A percentile compares a stretch with the other conserved stretches of the same genome.
These are phyloP conservation scores for Rotaria socialis DNA, from an alignment of 2,888 invertebrate genomes.

Conservation along the genomic window DNA sequence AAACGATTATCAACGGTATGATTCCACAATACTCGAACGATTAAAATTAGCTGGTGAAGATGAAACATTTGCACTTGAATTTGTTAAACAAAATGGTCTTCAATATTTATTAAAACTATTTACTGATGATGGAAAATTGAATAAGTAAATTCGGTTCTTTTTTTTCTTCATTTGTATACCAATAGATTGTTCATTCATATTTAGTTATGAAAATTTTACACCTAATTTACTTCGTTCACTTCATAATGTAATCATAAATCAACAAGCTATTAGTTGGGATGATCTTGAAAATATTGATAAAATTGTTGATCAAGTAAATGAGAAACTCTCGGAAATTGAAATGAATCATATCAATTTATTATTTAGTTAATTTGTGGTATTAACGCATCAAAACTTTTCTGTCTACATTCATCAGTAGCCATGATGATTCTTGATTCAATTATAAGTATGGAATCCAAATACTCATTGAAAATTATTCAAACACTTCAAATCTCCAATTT, in stretches of 20 bases:
- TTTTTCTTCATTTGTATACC: neutral
- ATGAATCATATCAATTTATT: neutral
- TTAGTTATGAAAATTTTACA: slow-evolving; percentile 26
- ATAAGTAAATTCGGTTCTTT: neutral
- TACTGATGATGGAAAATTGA: neutral
- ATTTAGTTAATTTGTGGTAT: neutral
- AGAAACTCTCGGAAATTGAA: no score
- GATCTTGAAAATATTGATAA: neutral
- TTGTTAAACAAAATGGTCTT: slow-evolving; percentile 24
- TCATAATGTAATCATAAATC: slow-evolving; percentile 9
- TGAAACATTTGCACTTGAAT: slow-evolving; percentile 31
- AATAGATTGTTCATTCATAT: neutral
- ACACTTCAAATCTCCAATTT: neutral
- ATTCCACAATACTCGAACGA: neutral
- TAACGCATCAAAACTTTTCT: neutral
- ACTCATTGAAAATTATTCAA: neutral
- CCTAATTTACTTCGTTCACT: slow-evolving; percentile 6
- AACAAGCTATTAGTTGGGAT: neutral
- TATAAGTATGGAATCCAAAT: neutral
- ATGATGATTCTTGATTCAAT: slow-evolving; percentile 34
- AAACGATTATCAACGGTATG: neutral
- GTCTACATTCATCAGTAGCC: neutral
- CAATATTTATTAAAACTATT: neutral
- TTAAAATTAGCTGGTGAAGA: slow-evolving; percentile 20
- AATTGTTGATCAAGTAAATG: neutral